Conservation (phyloP, 1,140 invertebrate genomes). For the Telenomus remus region DNA sequence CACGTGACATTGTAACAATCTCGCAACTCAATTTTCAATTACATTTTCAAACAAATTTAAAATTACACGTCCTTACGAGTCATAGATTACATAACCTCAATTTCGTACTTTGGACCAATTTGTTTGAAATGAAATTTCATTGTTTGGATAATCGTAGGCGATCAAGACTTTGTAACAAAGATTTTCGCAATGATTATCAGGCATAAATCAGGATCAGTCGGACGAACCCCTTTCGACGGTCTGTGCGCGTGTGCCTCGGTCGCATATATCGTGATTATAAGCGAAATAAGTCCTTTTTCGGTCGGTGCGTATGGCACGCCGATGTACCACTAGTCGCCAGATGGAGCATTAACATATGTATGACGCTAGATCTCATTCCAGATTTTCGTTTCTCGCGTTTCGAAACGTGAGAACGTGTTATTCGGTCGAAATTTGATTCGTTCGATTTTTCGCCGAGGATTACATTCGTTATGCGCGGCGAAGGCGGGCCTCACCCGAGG, state of each 20-base stretch:
- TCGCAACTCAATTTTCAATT: background rate
- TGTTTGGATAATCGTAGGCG: conserved; percentile 4
- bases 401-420: conserved; percentile 60
- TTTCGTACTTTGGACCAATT: too few species aligned
- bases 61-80: too few species aligned
- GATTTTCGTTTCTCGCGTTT: conserved; percentile 61
- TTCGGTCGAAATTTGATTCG: conserved; percentile 63
- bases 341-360: conserved; percentile 69
- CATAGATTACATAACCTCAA: too few species aligned
- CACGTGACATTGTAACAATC: conserved; percentile 26
- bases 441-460: conserved; percentile 59
- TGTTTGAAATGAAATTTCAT: conserved; percentile 1
- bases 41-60: too few species aligned
- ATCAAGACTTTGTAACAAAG: conserved; percentile 24
- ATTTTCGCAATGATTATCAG: conserved; percentile 34
- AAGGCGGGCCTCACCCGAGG: conserved; percentile 56
- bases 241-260: conserved; percentile 28
- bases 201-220: conserved; percentile 58
- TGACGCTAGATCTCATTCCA: conserved; percentile 61
- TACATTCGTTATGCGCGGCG: conserved; percentile 56
- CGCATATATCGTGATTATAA: conserved; percentile 58
- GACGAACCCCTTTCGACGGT: conserved; percentile 45
- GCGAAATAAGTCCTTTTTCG: conserved; percentile 60
- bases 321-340: conserved; percentile 58
- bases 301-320: conserved; percentile 23